Conservation (phyloP, 1,140 invertebrate species). For the honey bee (Apis mellifera) region DNA sequence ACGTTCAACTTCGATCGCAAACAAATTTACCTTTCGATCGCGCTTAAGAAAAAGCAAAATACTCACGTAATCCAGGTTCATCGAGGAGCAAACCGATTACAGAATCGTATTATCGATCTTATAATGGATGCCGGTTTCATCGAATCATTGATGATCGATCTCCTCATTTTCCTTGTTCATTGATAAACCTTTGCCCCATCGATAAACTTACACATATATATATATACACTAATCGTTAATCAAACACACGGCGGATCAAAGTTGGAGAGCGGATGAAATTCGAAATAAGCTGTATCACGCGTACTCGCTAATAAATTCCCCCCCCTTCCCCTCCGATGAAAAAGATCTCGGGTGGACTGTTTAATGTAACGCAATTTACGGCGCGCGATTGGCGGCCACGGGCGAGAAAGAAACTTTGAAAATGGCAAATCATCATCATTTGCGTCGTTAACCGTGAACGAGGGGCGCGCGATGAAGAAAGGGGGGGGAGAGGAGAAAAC, state of each 20-base stretch:
- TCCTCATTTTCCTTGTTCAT: conserved; percentile 16
- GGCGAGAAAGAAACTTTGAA: conserved; percentile 28
- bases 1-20: no score
- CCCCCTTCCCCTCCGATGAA: background rate
- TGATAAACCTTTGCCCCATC: conserved; percentile 6
- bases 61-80: no score
- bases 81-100: no score
- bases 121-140: no score
- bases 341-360: background rate
- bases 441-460: conserved; percentile 49
- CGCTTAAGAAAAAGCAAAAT: no score
- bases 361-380: conserved; percentile 7
- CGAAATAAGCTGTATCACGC: conserved; percentile 15
- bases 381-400: conserved; percentile 5
- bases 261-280: conserved; percentile 10
- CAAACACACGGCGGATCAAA: conserved; percentile 19
- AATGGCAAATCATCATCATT: conserved; percentile 59
- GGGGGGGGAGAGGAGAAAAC: no score
- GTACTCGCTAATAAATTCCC: conserved; percentile 8
- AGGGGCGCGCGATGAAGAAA: conserved; percentile 9
- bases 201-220: background rate
- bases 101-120: no score
- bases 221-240: conserved; percentile 18
- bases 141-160: no score
- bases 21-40: no score